Evolutionary conservation across 1,140 invertebrate species (phyloP), one percentile per base, ranked within the genome.

Genomic region (Ceratina japonica): DNA sequence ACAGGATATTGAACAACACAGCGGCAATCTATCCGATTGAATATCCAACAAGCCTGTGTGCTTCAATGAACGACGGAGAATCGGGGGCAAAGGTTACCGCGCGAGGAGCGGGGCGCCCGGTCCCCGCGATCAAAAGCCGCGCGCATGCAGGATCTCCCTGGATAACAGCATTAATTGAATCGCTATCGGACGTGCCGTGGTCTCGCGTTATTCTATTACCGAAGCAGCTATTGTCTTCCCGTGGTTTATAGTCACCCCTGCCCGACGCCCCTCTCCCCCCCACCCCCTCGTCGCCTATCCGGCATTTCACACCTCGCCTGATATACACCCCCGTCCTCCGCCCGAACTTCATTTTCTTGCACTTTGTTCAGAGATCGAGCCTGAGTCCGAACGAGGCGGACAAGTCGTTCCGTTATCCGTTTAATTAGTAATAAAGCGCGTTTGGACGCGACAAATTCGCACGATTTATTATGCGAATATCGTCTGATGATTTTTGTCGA

Each of bases 81-180:
- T 31, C 37, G 15, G n/a, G 63, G 52, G 31, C 22, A 58, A 68
- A 79, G 78, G 73, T 63, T 63, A 20, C 31, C 69, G 70, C 31
- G 59, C 49, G 24, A 24, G 10, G 51, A 65, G 58, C n/a, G 15
- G 37, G 3, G 37, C 12, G 20, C 16, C 56, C 44, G 63, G 68
- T 56, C 31, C n/a, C n/a, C 81, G 69, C 86, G 87, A 87, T 89
- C 89, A 89, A 90, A 89, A 89, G 88, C 88, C 80, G 81, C 78
- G n/a, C n/a, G 85, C 87, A 85, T 84, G 79, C 86, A 87, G 87
- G 81, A 88, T 88, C 83, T 81, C 79, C 63, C 84, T 79, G 88
- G 87, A 89, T 90, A 90, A 90, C 89, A 86, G 88, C 88, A 91
- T 89, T 91, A 91, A 91, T 91, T 90, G 88, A 91, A 91, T 91